Conservation (phyloP, 64 coral and sea anemone species). For the Dendrophyllia cribrosa region DNA sequence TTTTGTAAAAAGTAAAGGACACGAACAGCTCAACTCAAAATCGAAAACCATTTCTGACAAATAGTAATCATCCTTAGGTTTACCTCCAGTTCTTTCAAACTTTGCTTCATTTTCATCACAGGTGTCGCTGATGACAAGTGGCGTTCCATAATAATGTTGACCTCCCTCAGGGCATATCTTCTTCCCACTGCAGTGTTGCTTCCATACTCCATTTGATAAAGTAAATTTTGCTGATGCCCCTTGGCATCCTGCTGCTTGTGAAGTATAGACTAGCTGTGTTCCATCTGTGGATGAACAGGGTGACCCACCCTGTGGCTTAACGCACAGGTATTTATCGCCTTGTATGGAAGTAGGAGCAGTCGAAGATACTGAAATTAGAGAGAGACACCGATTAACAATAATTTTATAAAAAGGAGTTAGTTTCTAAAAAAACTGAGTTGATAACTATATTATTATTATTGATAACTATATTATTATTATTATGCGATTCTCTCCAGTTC, state of each 20-base stretch:
- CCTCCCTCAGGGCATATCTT: conserved; percentile 35
- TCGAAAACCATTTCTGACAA: no score
- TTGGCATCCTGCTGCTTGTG: not conserved
- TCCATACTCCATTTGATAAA: conserved; percentile 18
- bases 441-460: no score
- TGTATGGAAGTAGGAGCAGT: conserved; percentile 5
- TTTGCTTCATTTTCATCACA: conserved; percentile 11
- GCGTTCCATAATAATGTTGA: not conserved
- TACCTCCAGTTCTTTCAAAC: conserved; percentile 31
- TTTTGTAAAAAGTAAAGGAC: no score
- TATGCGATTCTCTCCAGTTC: no score
- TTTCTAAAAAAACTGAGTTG: no score
- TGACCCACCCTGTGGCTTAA: conserved; percentile 4
- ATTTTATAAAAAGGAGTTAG: not conserved
- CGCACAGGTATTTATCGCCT: conserved; percentile 18
- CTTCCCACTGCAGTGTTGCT: conserved; percentile 33
- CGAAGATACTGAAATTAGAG: not conserved
- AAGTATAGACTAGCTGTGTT: conserved; percentile 5
- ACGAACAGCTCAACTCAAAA: no score
- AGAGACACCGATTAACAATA: no score
- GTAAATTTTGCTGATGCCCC: not conserved
- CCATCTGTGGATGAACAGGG: conserved; percentile 18
- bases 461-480: no score
- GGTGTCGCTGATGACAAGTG: conserved; percentile 22
- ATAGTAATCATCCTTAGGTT: no score